Conservation (phyloP, 1,140 invertebrate genomes). For the Hylaeus anthracinus region DNA sequence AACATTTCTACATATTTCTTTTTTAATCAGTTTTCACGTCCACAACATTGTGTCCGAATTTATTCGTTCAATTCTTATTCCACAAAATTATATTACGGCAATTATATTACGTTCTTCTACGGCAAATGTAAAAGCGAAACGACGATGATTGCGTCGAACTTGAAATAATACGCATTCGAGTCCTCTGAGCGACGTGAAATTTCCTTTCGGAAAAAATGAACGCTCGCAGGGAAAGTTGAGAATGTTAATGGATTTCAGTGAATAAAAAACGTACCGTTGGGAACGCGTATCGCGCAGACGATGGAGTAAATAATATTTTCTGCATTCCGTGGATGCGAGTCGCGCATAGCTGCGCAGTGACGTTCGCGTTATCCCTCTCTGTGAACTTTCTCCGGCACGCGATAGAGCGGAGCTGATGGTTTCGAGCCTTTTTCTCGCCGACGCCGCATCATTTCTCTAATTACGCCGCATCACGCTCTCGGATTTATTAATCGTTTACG, state of each 20-base stretch:
- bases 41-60: no score
- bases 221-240: slow-evolving; percentile 32
- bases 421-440: slow-evolving; percentile 39
- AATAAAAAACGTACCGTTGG: not conserved
- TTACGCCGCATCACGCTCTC: slow-evolving; percentile 38
- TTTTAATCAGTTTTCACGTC: no score
- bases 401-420: slow-evolving; percentile 57
- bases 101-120: no score
- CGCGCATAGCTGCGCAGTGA: slow-evolving; percentile 20
- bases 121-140: no score
- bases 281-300: not conserved
- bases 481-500: slow-evolving; percentile 51
- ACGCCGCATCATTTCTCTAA: slow-evolving; percentile 26
- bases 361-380: slow-evolving; percentile 64
- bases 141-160: no score
- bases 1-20: no score
- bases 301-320: slow-evolving; percentile 1
- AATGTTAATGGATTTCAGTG: not conserved
- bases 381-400: slow-evolving; percentile 50
- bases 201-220: slow-evolving; percentile 35
- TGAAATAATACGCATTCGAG: no score
- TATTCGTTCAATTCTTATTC: no score
- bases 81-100: no score
- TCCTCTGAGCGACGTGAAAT: no score
- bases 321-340: slow-evolving; percentile 37